Base-by-base conservation (phyloP, 2,113 vertebrate genomes). In the Megalops atlanticus region DNA sequence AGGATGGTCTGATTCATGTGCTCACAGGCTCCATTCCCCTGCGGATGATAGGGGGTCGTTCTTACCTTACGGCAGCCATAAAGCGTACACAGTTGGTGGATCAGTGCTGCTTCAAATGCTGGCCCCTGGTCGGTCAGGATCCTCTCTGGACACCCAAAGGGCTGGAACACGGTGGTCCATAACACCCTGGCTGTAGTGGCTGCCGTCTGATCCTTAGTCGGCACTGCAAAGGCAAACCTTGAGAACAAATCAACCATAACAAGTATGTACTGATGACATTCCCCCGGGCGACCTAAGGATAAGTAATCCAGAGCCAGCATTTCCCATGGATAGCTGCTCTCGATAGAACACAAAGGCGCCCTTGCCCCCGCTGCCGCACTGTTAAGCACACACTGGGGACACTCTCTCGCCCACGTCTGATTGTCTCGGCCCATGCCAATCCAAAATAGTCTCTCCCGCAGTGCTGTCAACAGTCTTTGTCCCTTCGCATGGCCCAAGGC, bases 1-100 rank as follows among this genome's bases (percentile, higher is more conserved):
- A 74, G 38, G n/a, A 43, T 40, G 1, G 21, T 74, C 73, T 43
- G 73, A 45, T 74, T 74, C n/a, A 39, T 39, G 2, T 12, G n/a
- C 38, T 74, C n/a, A 12, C 73, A 74, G 1, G 11, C 40, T 21
- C 47, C 75, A 77, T 77, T 77, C 0, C 75, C 47, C 35, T 77
- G 75, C 11, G 75, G 75, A 54, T 15, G 18, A 16, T 54, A 77
- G 0, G 33, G 75, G 31, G 75, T 77, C 6, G 18, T 54, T 16
- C 75, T 76, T 27, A 47, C 2, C 31, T 45, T 43, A 2, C 10
- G 6, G 12, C 21, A 43, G 1, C 45, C 31, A 2, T 76, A 52
- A 6, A 7, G 16, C 2, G n/a, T 47, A 12, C 16, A 76, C 75
- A 76, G 14, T 5, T 33, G 14, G 3, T 0, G 0, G 12, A 76